These are phyloP conservation scores for Drosophila subpulchrella DNA, from an alignment of 1,140 invertebrate species.

Conservation along the genomic window DNA sequence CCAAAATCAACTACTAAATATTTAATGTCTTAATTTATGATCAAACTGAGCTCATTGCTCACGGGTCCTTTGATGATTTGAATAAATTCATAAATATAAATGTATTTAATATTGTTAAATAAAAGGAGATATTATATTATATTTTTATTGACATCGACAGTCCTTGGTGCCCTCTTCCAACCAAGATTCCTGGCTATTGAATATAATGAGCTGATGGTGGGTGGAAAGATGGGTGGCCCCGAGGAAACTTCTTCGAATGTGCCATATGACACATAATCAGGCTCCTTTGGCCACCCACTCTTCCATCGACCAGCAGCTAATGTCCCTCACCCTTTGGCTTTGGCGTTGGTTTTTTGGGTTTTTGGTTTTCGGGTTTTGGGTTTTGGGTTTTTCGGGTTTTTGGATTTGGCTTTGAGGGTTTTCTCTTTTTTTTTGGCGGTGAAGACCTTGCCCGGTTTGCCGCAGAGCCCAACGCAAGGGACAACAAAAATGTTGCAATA, in stretches of 20 bases:
- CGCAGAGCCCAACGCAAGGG: conserved; percentile 57
- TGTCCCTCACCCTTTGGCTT: conserved; percentile 25
- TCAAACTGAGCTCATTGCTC: background rate
- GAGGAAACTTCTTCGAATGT: conserved; percentile 6
- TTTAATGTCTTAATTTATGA: background rate
- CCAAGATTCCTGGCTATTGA: conserved; percentile 5
- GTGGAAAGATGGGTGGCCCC: conserved; percentile 11
- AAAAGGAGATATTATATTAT: background rate
- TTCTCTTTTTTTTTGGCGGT: background rate
- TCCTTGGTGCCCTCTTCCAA: conserved; percentile 4
- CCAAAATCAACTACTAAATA: background rate
- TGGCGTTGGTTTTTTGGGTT: conserved; percentile 29
- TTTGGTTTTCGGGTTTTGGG: conserved; percentile 7
- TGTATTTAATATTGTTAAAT: background rate
- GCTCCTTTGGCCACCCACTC: conserved; percentile 6
- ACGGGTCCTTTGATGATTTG: background rate
- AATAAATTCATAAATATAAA: background rate
- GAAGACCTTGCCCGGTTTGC: conserved; percentile 52
- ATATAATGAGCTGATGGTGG: conserved; percentile 52
- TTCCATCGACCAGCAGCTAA: conserved; percentile 34
- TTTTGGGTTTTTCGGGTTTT: conserved; percentile 25
- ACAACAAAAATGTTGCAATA: conserved; percentile 70
- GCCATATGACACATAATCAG: conserved; percentile 60
- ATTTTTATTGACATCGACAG: background rate
- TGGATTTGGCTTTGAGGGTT: conserved; percentile 21